Evolutionary conservation across 2,797 vertebrate genomes (phyloP).

Genomic region (Sebastes oblongus): DNA sequence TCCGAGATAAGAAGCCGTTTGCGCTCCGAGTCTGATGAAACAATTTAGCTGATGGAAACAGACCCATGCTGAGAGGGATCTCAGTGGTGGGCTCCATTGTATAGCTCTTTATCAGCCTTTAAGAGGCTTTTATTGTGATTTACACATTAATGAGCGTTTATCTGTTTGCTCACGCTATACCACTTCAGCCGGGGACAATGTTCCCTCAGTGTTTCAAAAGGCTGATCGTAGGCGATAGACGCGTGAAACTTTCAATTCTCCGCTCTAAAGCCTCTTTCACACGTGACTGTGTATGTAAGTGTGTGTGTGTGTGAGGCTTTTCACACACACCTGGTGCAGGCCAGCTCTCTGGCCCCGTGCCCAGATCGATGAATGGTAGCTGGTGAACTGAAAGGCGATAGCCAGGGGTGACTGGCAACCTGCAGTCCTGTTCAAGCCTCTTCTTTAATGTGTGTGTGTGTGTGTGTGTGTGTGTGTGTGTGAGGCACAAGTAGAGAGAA

Average conservation of each 20-base stretch:
- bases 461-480: slow-evolving; percentile 29
- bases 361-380: slow-evolving; percentile 49
- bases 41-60: slow-evolving; percentile 73
- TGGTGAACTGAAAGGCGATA: slow-evolving; percentile 41
- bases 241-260: slow-evolving; percentile 11
- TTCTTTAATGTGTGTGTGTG: slow-evolving; percentile 27
- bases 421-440: slow-evolving; percentile 32
- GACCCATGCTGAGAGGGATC: slow-evolving; percentile 68
- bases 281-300: background rate
- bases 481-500: slow-evolving; percentile 7
- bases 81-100: slow-evolving; percentile 66
- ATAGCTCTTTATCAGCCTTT: slow-evolving; percentile 73
- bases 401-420: slow-evolving; percentile 48
- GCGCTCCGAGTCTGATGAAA: slow-evolving; percentile 66
- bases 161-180: slow-evolving; percentile 73
- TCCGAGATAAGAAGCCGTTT: slow-evolving; percentile 63
- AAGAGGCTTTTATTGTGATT: slow-evolving; percentile 80
- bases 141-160: slow-evolving; percentile 78
- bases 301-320: background rate
- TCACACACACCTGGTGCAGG: slow-evolving; percentile 40
- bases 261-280: slow-evolving; percentile 12
- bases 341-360: slow-evolving; percentile 36
- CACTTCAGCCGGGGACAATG: slow-evolving; percentile 59
- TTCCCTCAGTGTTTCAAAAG: slow-evolving; percentile 15
- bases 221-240: slow-evolving; percentile 32